Conservation (phyloP, 1,140 invertebrate genomes). For the Drosophila yakuba region DNA sequence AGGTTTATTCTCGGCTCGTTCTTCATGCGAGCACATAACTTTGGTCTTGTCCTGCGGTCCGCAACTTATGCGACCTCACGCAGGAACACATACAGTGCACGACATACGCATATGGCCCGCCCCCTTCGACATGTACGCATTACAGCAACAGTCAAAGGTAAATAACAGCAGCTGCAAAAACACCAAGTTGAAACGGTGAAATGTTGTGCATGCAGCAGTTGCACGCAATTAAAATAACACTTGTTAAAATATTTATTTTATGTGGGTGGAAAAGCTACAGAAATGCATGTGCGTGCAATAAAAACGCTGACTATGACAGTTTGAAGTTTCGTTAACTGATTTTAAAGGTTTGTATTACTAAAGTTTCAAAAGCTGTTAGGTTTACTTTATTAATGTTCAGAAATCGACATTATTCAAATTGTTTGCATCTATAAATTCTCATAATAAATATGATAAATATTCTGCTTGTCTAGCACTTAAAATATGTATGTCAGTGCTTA, state of each 20-base stretch:
- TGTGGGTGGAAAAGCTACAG: constrained; percentile 44
- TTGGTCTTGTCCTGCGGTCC: constrained; percentile 21
- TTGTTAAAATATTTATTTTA: constrained; percentile 80
- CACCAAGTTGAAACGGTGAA: constrained; percentile 30
- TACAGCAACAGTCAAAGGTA: constrained; percentile 46
- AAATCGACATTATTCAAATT: no score
- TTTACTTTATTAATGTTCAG: background rate
- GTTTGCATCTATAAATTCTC: no score
- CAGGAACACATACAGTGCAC: constrained; percentile 17
- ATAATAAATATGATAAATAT: no score
- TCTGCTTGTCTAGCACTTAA: no score
- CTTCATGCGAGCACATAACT: constrained; percentile 20
- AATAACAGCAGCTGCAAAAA: constrained; percentile 49
- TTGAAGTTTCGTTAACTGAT: constrained; percentile 9
- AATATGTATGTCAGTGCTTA: no score
- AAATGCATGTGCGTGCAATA: constrained; percentile 1
- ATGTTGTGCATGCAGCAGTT: constrained; percentile 55
- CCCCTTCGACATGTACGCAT: constrained; percentile 12
- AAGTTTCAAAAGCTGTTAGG: background rate
- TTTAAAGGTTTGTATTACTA: background rate
- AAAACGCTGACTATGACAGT: constrained; percentile 40
- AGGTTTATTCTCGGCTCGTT: constrained; percentile 36
- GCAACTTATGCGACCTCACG: constrained; percentile 59
- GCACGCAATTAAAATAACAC: constrained; percentile 81
- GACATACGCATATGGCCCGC: constrained; percentile 1